Evolutionary conservation across 2,888 invertebrate species (phyloP).

Genomic region (Microplitis manilae): DNA sequence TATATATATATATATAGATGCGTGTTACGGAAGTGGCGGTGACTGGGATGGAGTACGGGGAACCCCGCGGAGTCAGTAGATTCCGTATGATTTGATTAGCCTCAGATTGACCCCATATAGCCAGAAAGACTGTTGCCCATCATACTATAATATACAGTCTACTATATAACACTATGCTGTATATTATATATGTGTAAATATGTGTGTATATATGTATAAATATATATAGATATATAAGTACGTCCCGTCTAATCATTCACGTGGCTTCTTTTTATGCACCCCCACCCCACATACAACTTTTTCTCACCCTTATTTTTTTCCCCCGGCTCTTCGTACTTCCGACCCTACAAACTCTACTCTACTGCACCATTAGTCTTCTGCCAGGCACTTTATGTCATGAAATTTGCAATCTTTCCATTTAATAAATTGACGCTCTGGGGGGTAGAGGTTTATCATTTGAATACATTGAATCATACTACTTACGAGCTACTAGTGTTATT

Average conservation of each 20-base stretch:
- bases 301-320: conserved; percentile 12
- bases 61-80: conserved; percentile 55
- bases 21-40: conserved; percentile 26
- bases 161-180: conserved; percentile 17
- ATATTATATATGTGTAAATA: conserved; percentile 25
- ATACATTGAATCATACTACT: conserved; percentile 61
- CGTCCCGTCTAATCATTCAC: conserved; percentile 57
- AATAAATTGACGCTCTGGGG: conserved; percentile 67
- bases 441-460: conserved; percentile 67
- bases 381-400: conserved; percentile 70
- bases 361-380: conserved; percentile 67
- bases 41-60: conserved; percentile 43
- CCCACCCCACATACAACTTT: conserved; percentile 36
- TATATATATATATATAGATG: conserved; percentile 43
- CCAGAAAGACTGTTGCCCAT: conserved; percentile 51
- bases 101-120: conserved; percentile 70
- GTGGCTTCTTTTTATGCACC: conserved; percentile 56
- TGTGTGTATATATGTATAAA: conserved; percentile 23
- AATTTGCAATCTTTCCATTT: conserved; percentile 72
- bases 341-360: conserved; percentile 39
- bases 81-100: conserved; percentile 72
- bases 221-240: conserved; percentile 15
- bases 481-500: conserved; percentile 41
- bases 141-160: conserved; percentile 25
- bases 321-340: conserved; percentile 42